These are phyloP conservation scores for Cephalopterus ornatus DNA, from an alignment of 2,113 vertebrate genomes.

Conservation along the genomic window DNA sequence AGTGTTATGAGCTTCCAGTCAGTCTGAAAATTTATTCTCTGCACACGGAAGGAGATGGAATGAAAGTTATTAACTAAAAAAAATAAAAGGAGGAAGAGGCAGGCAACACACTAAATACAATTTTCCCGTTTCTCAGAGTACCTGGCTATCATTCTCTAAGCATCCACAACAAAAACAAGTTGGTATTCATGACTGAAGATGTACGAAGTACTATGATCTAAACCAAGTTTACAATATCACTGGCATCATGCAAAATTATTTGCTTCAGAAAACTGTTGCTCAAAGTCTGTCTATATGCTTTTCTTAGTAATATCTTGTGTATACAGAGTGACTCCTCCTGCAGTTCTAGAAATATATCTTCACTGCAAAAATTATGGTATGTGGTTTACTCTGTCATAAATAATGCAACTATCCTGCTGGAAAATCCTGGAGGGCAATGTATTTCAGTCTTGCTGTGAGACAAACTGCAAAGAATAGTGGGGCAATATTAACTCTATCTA, in stretches of 20 bases:
- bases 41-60: background rate
- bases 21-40: constrained; percentile 70
- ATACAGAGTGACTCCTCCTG: background rate
- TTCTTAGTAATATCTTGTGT: background rate
- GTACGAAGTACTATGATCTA: background rate
- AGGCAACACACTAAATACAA: background rate
- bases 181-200: background rate
- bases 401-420: background rate
- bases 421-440: background rate
- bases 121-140: background rate
- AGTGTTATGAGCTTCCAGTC: constrained; percentile 82
- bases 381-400: background rate
- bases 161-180: background rate
- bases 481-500: background rate
- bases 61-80: background rate
- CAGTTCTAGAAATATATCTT: background rate
- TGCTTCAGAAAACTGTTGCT: background rate
- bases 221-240: background rate
- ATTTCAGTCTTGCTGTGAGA: background rate
- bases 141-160: background rate
- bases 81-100: background rate
- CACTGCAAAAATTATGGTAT: background rate
- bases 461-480: background rate
- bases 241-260: background rate
- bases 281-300: background rate